Conservation (phyloP, 2,888 invertebrate genomes). For the Melolontha melolontha region DNA sequence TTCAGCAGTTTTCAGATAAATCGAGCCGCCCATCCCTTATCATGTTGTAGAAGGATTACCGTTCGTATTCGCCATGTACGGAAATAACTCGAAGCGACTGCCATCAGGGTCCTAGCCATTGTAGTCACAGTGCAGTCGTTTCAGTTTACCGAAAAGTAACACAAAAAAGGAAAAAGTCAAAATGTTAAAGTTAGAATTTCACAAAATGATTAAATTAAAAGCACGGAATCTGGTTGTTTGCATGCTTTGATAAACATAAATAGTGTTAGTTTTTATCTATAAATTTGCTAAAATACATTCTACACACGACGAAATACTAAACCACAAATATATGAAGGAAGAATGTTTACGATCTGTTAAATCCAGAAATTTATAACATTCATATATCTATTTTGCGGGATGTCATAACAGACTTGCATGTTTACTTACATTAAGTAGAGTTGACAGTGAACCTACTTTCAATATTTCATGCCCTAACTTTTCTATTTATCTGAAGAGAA, state of each 20-base stretch:
- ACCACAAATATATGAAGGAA: too few relatives aligned
- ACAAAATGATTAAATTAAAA: constrained; percentile 24
- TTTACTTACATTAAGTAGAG: too few relatives aligned
- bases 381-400: too few relatives aligned
- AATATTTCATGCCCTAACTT: too few relatives aligned
- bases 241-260: constrained; percentile 26
- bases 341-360: too few relatives aligned
- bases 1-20: constrained; percentile 45
- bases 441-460: too few relatives aligned
- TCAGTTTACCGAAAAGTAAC: constrained; percentile 22
- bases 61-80: constrained; percentile 33
- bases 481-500: too few relatives aligned
- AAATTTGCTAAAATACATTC: neutral
- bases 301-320: too few relatives aligned
- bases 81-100: constrained; percentile 22
- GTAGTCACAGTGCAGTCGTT: constrained; percentile 33
- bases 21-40: constrained; percentile 45
- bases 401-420: too few relatives aligned
- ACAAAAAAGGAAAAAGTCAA: constrained; percentile 10
- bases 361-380: too few relatives aligned
- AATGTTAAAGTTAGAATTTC: constrained; percentile 23
- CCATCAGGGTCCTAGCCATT: constrained; percentile 22
- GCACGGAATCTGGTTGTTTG: constrained; percentile 15
- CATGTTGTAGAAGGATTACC: constrained; percentile 40
- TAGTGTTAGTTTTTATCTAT: neutral